Evolutionary conservation across 2,113 vertebrate species (phyloP), one percentile per base, ranked within the genome.

Genomic region (Acanthisitta chloris): DNA sequence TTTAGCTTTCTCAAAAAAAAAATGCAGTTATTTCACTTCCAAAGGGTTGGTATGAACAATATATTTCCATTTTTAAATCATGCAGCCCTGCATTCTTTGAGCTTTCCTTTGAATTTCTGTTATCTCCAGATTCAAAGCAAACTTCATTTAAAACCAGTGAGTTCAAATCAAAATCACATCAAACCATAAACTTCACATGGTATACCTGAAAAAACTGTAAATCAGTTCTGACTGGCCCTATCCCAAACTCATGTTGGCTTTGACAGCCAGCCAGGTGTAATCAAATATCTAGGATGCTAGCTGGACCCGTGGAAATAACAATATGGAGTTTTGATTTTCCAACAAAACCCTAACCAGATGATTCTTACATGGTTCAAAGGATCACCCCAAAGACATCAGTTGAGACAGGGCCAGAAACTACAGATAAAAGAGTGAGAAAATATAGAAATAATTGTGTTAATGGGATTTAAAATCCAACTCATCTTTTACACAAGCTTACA

Each of bases 81-180:
- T 12, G 36, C 71, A 83, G 85, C 40, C 90, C 51, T n/a, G 59
- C 79, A 81, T 80, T 88, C 92, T 93, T 95, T 93, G 92, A 96
- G 93, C 76, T 86, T 84, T 49, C 64, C 92, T 96, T 96, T 96
- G 94, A 92, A 84, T 96, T 88, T 95, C 76, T 93, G 88, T 88
- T 94, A 96, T 90, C 85, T 90, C 82, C 55, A 86, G 90, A 96
- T 92, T 96, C 86, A 97, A 96, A 97, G 94, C 67, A 92, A 96
- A 67, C 86, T 93, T 96, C 93, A 95, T 96, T 95, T 93, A 94
- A 96, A 95, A 94, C 83, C 1, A 1, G 73, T 55, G 82, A 95
- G 86, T 81, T 94, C 92, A 96, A 96, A 97, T 94, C 76, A 92
- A 94, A 96, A 95, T 97, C 96, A 95, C 86, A 90, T 66, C 88